These are phyloP conservation scores for Abrostola tripartita DNA, from an alignment of 2,888 invertebrate species.

Conservation along the genomic window DNA sequence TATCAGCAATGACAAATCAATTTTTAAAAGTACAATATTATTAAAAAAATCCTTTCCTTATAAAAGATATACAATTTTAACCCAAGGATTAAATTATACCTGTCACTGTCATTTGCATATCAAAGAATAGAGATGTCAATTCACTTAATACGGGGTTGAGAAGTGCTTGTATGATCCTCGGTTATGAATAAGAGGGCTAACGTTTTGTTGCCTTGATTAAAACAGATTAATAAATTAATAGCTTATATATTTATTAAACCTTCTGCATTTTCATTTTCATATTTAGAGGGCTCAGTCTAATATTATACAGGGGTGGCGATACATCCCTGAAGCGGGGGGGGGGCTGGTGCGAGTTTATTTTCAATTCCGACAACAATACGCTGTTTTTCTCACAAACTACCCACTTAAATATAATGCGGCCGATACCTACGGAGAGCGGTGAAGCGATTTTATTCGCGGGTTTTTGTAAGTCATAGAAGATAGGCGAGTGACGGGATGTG, in stretches of 20 bases:
- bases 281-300: slow-evolving; percentile 42
- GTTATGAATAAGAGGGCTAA: no score
- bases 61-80: no score
- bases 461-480: slow-evolving; percentile 47
- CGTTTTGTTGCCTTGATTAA: neutral
- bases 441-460: slow-evolving; percentile 73
- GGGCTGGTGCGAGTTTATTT: slow-evolving; percentile 74
- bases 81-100: no score
- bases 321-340: slow-evolving; percentile 64
- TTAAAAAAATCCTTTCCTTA: no score
- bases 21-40: no score
- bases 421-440: slow-evolving; percentile 74
- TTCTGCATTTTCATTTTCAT: slow-evolving; percentile 29
- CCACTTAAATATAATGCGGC: slow-evolving; percentile 85
- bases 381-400: slow-evolving; percentile 85
- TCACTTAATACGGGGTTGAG: no score
- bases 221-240: neutral
- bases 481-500: slow-evolving; percentile 1
- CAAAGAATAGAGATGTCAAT: no score
- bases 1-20: no score
- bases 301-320: slow-evolving; percentile 62
- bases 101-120: no score
- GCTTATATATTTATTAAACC: neutral
- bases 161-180: no score
- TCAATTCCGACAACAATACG: slow-evolving; percentile 86